A percentile compares a stretch with the other conserved stretches of the same genome.
These are phyloP conservation scores for Chrysomallon squamiferum DNA, from an alignment of 1,140 invertebrate species.

Conservation along the genomic window DNA sequence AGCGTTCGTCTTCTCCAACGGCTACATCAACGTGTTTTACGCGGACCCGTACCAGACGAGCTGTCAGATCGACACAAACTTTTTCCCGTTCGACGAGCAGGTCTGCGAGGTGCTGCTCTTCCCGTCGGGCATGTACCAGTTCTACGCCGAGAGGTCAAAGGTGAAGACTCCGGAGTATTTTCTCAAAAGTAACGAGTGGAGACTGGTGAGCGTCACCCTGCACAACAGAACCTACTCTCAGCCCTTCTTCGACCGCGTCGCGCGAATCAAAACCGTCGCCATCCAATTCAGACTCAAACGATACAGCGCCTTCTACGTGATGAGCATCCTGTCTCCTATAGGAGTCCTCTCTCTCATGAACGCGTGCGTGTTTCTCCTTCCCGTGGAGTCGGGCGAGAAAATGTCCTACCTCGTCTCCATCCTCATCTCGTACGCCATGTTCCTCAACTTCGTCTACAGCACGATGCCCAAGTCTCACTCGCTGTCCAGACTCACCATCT, in stretches of 20 bases:
- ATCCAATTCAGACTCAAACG: neutral
- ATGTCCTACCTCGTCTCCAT: constrained; percentile 27
- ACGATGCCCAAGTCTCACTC: no score
- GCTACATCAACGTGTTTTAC: neutral
- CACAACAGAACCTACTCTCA: neutral
- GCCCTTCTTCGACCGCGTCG: constrained; percentile 22
- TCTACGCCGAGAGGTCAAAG: neutral
- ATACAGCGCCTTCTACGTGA: constrained; percentile 17
- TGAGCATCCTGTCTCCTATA: constrained; percentile 21
- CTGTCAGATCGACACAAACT: constrained; percentile 28
- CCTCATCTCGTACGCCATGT: constrained; percentile 26
- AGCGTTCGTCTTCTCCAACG: neutral
- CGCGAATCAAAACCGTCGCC: constrained; percentile 62
- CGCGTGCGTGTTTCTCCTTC: constrained; percentile 28
- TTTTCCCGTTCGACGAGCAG: constrained; percentile 44
- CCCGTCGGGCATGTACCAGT: neutral
- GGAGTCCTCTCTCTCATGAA: constrained; percentile 17
- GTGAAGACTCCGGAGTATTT: neutral
- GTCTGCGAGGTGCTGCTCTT: constrained; percentile 21
- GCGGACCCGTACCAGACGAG: constrained; percentile 82
- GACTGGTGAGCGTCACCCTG: neutral
- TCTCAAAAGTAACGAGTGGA: neutral
- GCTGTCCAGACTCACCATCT: no score
- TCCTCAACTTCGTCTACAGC: constrained; percentile 49
- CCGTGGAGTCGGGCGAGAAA: constrained; percentile 26